phyloP scores from a whole-genome alignment of 2,113 vertebrate genomes.

The Scolopax mira region DNA sequence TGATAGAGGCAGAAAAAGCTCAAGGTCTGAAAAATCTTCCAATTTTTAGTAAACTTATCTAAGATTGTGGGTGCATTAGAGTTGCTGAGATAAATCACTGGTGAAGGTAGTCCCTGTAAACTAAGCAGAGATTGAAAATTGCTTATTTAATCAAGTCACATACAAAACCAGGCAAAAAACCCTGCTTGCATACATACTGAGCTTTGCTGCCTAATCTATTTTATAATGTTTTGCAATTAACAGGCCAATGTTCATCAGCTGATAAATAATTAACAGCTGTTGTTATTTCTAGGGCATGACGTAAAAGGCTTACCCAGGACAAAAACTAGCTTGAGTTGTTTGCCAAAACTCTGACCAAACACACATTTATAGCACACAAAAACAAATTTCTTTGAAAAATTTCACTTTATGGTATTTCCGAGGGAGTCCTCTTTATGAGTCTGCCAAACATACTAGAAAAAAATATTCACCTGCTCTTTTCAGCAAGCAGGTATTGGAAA shows the following conservation, averaged over 20 bases:
- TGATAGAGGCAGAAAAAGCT: not conserved
- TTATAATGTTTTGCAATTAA: conserved; percentile 61
- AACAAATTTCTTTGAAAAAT: not conserved
- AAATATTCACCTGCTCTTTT: not conserved
- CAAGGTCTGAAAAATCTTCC: not conserved
- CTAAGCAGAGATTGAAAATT: not conserved
- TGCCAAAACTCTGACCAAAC: conserved; percentile 37
- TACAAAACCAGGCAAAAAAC: not conserved
- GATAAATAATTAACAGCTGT: conserved; percentile 67
- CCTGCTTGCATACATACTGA: not conserved
- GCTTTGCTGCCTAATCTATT: conserved; percentile 48
- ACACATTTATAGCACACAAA: not conserved
- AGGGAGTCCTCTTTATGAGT: not conserved
- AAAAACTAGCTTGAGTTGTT: not conserved
- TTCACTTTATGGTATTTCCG: not conserved
- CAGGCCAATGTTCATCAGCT: conserved; percentile 54
- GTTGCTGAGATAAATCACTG: not conserved
- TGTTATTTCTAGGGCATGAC: conserved; percentile 42
- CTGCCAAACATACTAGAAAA: not conserved
- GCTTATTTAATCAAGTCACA: conserved; percentile 17
- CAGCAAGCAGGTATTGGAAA: not conserved
- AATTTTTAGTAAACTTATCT: not conserved
- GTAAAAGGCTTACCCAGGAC: conserved; percentile 38
- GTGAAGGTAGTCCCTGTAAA: not conserved
- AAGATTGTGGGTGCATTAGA: not conserved